phyloP scores from a whole-genome alignment of 1,140 invertebrate genomes.

The Ostrea denselamellosa region DNA sequence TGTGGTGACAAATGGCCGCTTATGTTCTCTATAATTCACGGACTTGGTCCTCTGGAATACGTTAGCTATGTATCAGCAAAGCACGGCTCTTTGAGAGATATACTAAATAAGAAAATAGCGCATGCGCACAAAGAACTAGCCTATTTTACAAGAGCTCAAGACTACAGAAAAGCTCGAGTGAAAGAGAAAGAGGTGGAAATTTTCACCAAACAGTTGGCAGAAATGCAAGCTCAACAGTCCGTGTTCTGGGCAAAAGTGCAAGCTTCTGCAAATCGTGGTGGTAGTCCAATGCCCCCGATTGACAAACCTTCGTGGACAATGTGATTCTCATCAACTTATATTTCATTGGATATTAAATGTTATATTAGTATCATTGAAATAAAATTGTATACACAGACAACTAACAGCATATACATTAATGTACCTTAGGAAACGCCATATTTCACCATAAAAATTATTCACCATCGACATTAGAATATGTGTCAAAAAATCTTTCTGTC shows the following conservation, averaged over 20 bases:
- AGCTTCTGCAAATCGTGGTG: background rate
- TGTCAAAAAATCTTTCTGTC: too few species aligned
- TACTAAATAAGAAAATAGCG: conserved; percentile 37
- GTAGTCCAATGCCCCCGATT: conserved; percentile 3
- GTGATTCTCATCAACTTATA: background rate
- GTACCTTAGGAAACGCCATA: too few species aligned
- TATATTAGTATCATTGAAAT: too few species aligned
- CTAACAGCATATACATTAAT: too few species aligned
- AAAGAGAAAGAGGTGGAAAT: background rate
- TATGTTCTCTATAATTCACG: conserved; percentile 49
- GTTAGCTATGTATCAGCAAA: conserved; percentile 40
- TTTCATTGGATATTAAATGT: too few species aligned
- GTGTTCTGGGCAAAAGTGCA: background rate
- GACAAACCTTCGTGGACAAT: conserved; percentile 29
- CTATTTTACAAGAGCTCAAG: background rate
- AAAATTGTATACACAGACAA: too few species aligned
- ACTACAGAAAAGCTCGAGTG: background rate
- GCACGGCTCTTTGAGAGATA: conserved; percentile 17
- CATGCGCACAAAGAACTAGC: background rate
- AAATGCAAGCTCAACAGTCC: conserved; percentile 13
- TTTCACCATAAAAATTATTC: too few species aligned
- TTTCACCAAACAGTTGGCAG: background rate
- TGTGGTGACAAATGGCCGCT: conserved; percentile 51
- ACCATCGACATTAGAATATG: too few species aligned
- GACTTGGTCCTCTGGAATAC: conserved; percentile 38